Conservation (phyloP, 1,140 invertebrate species). For the Oscheius sp. region DNA sequence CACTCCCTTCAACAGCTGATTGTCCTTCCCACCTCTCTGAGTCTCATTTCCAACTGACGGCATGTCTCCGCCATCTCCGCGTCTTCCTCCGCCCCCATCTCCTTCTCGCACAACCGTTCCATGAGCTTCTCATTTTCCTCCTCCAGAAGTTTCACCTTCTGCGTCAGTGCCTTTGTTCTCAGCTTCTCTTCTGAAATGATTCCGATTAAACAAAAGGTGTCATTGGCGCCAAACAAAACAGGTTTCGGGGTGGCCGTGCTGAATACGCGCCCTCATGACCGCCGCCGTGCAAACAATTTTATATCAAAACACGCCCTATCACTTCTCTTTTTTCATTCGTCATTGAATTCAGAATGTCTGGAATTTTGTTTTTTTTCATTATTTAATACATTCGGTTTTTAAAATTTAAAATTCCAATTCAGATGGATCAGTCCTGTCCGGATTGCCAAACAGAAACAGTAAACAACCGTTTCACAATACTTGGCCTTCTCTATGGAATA, state of each 20-base stretch:
- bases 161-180: conserved; percentile 38
- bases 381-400: background rate
- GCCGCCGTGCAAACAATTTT: no score
- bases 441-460: conserved; percentile 26
- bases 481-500: conserved; percentile 45
- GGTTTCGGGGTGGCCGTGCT: no score
- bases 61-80: conserved; percentile 11
- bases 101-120: conserved; percentile 27
- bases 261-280: no score
- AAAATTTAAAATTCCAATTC: background rate
- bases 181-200: conserved; percentile 42
- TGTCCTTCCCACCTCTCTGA: background rate
- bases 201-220: background rate
- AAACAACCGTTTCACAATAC: conserved; percentile 44
- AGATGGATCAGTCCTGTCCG: conserved; percentile 14
- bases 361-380: conserved; percentile 4
- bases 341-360: background rate
- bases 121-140: conserved; percentile 40
- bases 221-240: no score
- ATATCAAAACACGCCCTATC: background rate
- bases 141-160: conserved; percentile 27
- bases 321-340: background rate
- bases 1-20: no score
- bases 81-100: conserved; percentile 11
- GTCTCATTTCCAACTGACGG: background rate